A percentile compares a stretch with the other conserved stretches of the same genome.
Evolutionary conservation across 2,888 invertebrate genomes (phyloP).

Genomic region (Synergus japonicus): DNA sequence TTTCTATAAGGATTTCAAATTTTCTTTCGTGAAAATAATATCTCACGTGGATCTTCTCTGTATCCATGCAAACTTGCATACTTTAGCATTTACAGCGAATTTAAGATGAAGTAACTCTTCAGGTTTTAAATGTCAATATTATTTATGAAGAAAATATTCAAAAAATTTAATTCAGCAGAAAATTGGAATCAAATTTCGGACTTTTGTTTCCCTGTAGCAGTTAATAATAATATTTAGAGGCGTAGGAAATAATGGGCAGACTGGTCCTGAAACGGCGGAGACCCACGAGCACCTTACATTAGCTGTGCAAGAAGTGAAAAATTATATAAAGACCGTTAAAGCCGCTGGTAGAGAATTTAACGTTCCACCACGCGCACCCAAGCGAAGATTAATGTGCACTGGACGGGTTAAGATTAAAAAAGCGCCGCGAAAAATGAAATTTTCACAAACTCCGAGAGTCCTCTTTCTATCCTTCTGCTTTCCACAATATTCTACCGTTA

Average conservation of each 20-base stretch:
- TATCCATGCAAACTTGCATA: not conserved
- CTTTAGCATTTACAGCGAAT: not conserved
- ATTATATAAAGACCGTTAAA: constrained; percentile 60
- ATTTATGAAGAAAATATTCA: not conserved
- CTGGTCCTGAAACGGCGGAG: constrained; percentile 49
- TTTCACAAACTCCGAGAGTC: constrained; percentile 27
- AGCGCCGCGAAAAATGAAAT: constrained; percentile 36
- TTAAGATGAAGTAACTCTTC: no score
- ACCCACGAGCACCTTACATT: constrained; percentile 54
- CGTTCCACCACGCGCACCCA: constrained; percentile 55
- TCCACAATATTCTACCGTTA: not conserved
- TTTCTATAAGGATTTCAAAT: constrained; percentile 9
- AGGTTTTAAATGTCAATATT: no score
- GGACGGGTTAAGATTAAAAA: constrained; percentile 58
- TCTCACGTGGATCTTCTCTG: not conserved
- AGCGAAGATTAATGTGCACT: constrained; percentile 56
- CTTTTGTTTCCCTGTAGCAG: constrained; percentile 46
- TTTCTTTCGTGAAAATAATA: not conserved
- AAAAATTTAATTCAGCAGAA: not conserved
- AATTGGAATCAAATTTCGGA: constrained; percentile 47
- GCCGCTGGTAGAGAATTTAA: constrained; percentile 55
- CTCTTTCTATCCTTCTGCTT: constrained; percentile 3
- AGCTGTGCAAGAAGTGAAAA: constrained; percentile 57
- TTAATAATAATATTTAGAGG: constrained; percentile 50
- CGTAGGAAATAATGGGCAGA: constrained; percentile 55